Conservation (phyloP, 1,140 invertebrate species). For the Semibalanus balanoides region DNA sequence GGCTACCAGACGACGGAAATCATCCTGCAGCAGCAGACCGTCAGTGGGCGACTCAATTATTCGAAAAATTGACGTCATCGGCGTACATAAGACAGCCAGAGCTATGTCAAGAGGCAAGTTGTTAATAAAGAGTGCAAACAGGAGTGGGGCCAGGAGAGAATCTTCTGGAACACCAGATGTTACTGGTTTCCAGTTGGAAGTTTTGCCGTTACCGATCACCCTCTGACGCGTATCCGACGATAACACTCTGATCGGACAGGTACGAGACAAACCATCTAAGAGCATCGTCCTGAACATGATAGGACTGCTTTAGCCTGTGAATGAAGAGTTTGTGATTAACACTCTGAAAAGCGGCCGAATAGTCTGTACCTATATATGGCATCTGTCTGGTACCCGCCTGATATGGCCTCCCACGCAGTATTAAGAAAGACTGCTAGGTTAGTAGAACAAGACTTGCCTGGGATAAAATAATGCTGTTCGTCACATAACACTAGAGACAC, state of each 20-base stretch:
- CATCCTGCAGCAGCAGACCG: not conserved
- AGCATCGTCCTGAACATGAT: not conserved
- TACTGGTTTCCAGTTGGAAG: not conserved
- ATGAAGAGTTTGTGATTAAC: not conserved
- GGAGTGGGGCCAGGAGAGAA: not conserved
- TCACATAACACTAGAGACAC: not conserved
- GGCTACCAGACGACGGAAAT: not conserved
- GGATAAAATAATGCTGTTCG: not conserved
- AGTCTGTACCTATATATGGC: not conserved
- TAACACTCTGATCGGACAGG: no score
- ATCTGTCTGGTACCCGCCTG: not conserved
- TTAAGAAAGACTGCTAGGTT: not conserved
- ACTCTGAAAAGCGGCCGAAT: not conserved
- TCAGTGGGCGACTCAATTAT: not conserved
- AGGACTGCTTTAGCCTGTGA: not conserved
- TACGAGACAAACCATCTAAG: not conserved
- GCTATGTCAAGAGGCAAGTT: not conserved
- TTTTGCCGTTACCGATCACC: not conserved
- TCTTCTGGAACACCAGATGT: not conserved
- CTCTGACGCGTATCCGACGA: not conserved
- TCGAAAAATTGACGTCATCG: not conserved
- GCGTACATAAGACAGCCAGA: not conserved
- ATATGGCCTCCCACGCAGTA: not conserved
- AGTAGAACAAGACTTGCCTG: not conserved
- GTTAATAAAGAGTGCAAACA: not conserved